A percentile compares a stretch with the other conserved stretches of the same genome.
Conservation (phyloP, 1,140 invertebrate genomes). For the Metopolophium dirhodum region DNA sequence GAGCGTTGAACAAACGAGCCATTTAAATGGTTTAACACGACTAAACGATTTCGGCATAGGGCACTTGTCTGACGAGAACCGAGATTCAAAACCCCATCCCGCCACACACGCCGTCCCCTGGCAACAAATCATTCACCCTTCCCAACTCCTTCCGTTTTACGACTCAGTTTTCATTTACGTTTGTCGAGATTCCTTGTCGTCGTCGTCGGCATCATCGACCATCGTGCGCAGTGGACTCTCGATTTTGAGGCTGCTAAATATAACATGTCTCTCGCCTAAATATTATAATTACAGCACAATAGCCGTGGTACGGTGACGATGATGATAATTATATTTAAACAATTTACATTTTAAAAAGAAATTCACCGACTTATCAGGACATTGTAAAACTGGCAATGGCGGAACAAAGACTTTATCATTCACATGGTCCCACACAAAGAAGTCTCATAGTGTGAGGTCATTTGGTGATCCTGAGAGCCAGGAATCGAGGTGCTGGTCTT, state of each 20-base stretch:
- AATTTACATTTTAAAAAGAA: too few species aligned
- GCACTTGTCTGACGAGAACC: neutral
- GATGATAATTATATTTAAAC: neutral
- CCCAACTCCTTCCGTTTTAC: neutral
- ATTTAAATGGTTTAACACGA: constrained; percentile 22
- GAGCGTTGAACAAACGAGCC: neutral
- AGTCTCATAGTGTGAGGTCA: too few species aligned
- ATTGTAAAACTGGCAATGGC: too few species aligned
- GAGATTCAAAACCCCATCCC: neutral
- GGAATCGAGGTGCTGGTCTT: too few species aligned
- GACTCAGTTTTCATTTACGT: neutral
- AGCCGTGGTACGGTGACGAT: neutral
- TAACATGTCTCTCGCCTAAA: neutral
- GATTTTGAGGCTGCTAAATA: neutral
- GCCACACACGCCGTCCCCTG: neutral
- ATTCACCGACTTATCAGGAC: too few species aligned
- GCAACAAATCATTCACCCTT: neutral
- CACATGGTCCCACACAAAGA: too few species aligned
- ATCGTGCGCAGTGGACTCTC: neutral
- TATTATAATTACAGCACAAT: neutral
- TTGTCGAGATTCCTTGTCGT: neutral
- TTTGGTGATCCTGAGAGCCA: too few species aligned
- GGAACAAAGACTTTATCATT: too few species aligned
- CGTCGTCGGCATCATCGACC: neutral
- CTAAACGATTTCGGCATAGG: constrained; percentile 2